A percentile compares a stretch with the other conserved stretches of the same genome.
Conservation (phyloP, 2,888 invertebrate species). For the Nebria salina region DNA sequence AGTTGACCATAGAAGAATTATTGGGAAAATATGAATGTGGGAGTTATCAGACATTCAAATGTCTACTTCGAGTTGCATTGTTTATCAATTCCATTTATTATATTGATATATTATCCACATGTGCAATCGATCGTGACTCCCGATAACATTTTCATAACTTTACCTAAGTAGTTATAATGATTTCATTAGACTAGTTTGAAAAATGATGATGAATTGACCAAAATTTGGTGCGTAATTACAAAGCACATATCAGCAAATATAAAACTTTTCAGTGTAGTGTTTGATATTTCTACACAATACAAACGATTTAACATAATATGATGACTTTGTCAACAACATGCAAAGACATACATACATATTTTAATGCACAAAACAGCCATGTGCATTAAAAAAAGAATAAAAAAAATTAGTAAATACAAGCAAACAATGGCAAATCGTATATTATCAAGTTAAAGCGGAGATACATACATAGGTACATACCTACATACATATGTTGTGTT, state of each 20-base stretch:
- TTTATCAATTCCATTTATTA: slow-evolving; percentile 7
- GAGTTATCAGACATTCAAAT: not conserved
- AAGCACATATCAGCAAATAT: no score
- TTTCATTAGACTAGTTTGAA: no score
- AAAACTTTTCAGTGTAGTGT: no score
- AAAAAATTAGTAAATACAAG: slow-evolving; percentile 20
- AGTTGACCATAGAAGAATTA: not conserved
- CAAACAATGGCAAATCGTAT: slow-evolving; percentile 22
- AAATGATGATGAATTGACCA: no score
- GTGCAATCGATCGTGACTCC: not conserved
- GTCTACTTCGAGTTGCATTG: not conserved
- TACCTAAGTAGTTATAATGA: no score
- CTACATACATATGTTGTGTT: not conserved
- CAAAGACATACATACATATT: slow-evolving; percentile 15
- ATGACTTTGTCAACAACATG: slow-evolving; percentile 7
- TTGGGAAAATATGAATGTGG: not conserved
- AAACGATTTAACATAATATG: no score
- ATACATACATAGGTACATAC: not conserved
- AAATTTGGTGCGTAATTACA: no score
- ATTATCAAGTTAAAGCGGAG: not conserved
- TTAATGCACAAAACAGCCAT: not conserved
- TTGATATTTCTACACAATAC: no score
- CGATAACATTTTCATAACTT: not conserved
- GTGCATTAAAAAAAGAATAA: slow-evolving; percentile 3
- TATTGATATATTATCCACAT: slow-evolving; percentile 11